Percentiles rank a stretch among this genome's conserved stretches.
Evolutionary conservation across 2,113 vertebrate genomes (phyloP).

Genomic region (Corythornis vintsioides): DNA sequence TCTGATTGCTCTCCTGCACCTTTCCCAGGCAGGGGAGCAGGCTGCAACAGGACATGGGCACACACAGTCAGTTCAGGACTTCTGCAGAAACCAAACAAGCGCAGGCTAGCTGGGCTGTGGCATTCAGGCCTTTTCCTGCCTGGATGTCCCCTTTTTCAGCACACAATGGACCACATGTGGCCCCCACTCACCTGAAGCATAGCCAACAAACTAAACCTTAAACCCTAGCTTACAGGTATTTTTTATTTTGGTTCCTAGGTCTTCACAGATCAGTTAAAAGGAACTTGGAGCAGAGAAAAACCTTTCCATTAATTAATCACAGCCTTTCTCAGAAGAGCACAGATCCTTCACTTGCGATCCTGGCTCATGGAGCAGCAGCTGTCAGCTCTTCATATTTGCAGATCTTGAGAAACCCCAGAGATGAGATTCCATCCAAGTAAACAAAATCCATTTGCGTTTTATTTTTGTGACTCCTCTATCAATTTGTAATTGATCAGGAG

Average conservation of each 20-base stretch:
- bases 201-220: constrained; percentile 6
- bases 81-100: background rate
- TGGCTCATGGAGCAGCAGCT: background rate
- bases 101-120: fast-evolving
- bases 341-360: background rate
- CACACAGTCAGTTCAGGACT: background rate
- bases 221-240: background rate
- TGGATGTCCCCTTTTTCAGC: fast-evolving
- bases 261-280: background rate
- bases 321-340: background rate
- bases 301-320: background rate
- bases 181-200: background rate
- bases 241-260: background rate
- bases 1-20: background rate
- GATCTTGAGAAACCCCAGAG: constrained; percentile 19
- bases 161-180: fast-evolving
- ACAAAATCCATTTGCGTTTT: background rate
- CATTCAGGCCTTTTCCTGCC: background rate
- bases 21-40: background rate
- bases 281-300: background rate
- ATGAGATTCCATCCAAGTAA: background rate
- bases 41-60: background rate
- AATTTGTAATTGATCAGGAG: background rate
- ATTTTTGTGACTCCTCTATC: background rate
- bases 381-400: background rate